These are phyloP conservation scores for Rhabdornis inornatus DNA, from an alignment of 2,113 vertebrate genomes.

Conservation along the genomic window DNA sequence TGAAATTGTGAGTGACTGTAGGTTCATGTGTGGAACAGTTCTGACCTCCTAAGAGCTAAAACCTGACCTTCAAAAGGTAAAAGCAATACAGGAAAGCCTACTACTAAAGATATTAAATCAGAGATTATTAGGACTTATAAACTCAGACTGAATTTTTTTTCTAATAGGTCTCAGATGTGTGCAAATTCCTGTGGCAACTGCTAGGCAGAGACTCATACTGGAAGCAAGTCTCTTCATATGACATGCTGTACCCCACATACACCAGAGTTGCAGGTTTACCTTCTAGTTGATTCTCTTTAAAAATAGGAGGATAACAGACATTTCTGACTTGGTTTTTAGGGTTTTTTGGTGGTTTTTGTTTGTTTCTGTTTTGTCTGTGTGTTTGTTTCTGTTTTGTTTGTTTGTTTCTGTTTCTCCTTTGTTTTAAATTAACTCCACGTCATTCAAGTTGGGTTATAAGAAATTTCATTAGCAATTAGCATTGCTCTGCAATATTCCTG, in stretches of 20 bases:
- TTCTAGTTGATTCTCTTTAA: not conserved
- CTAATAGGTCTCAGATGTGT: slow-evolving; percentile 26
- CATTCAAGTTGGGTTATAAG: not conserved
- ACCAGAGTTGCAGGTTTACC: not conserved
- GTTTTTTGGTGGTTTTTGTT: not conserved
- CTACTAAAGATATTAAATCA: slow-evolving; percentile 46
- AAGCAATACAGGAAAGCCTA: slow-evolving; percentile 41
- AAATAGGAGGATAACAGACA: not conserved
- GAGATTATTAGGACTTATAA: slow-evolving; percentile 45
- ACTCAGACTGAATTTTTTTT: slow-evolving; percentile 17
- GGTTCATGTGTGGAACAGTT: not conserved
- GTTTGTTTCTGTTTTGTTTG: too few relatives aligned
- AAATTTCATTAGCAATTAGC: not conserved
- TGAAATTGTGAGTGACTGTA: not conserved
- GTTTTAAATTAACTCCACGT: not conserved
- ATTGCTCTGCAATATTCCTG: not conserved
- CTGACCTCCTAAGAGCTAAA: slow-evolving; percentile 37
- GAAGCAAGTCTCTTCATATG: not conserved
- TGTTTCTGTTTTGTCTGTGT: too few relatives aligned
- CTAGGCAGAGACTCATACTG: not conserved
- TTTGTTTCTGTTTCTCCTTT: not conserved
- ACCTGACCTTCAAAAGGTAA: slow-evolving; percentile 34
- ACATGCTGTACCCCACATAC: not conserved
- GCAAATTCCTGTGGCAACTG: not conserved
- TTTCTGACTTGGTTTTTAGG: not conserved